These are phyloP conservation scores for Anorthoa munda DNA, from an alignment of 2,888 invertebrate genomes.

Conservation along the genomic window DNA sequence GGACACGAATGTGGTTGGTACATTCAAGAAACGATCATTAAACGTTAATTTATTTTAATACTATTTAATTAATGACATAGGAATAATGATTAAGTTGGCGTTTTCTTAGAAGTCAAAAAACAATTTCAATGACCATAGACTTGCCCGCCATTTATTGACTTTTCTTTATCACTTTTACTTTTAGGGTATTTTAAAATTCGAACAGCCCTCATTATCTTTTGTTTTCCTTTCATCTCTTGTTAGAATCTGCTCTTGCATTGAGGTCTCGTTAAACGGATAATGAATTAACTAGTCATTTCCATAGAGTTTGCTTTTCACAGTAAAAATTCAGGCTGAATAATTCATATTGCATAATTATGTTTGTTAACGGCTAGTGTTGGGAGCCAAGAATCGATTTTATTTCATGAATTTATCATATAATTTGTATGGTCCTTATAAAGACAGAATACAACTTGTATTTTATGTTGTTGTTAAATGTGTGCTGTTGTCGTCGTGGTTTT, in stretches of 20 bases:
- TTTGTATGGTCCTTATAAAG: constrained; percentile 10
- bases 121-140: constrained; percentile 13
- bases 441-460: constrained; percentile 19
- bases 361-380: constrained; percentile 8
- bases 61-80: neutral
- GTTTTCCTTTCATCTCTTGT: constrained; percentile 38
- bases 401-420: constrained; percentile 26
- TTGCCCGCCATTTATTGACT: neutral
- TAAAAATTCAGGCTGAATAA: constrained; percentile 55
- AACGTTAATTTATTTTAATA: constrained; percentile 28
- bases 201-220: constrained; percentile 14
- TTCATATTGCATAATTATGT: constrained; percentile 42
- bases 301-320: constrained; percentile 55
- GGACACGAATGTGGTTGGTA: constrained; percentile 7
- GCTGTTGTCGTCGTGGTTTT: constrained; percentile 17
- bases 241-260: constrained; percentile 11
- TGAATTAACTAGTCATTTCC: constrained; percentile 35
- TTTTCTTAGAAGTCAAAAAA: constrained; percentile 14
- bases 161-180: neutral
- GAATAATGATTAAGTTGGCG: constrained; percentile 14
- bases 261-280: constrained; percentile 18
- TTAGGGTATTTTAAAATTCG: neutral
- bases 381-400: constrained; percentile 36
- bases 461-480: constrained; percentile 13
- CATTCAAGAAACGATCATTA: neutral